These are phyloP conservation scores for Metridium senile DNA, from an alignment of 92 coral and sea anemone species.

Conservation along the genomic window DNA sequence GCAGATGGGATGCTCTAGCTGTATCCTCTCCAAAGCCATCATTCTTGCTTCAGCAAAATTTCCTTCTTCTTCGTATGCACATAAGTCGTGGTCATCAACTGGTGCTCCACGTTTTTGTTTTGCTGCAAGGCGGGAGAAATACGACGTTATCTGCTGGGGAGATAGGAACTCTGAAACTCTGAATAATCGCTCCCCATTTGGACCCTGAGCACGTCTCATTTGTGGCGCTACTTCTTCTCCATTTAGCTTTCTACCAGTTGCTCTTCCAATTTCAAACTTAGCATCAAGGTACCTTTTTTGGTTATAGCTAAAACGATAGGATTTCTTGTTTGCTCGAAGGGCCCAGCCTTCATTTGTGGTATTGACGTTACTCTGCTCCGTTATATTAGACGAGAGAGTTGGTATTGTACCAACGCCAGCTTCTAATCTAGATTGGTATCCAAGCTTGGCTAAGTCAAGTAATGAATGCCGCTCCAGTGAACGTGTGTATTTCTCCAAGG, in stretches of 20 bases:
- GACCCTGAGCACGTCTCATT: slow-evolving; percentile 34
- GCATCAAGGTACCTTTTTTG: slow-evolving; percentile 33
- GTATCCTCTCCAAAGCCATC: neutral
- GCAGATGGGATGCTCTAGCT: slow-evolving; percentile 34
- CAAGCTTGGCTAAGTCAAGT: slow-evolving; percentile 23
- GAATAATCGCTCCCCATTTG: slow-evolving; percentile 30
- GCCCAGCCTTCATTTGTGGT: slow-evolving; percentile 11
- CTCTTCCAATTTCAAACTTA: slow-evolving; percentile 21
- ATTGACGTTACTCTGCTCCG: neutral
- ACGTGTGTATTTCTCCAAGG: slow-evolving; percentile 21
- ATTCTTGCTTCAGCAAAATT: slow-evolving; percentile 38
- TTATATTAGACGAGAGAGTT: neutral
- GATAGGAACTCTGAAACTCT: slow-evolving; percentile 24
- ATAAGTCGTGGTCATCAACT: slow-evolving; percentile 22
- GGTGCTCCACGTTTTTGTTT: neutral
- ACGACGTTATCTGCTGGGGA: slow-evolving; percentile 26
- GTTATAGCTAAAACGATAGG: slow-evolving; percentile 19
- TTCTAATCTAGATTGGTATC: slow-evolving; percentile 5
- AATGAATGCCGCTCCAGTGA: slow-evolving; percentile 18
- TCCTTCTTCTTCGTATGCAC: slow-evolving; percentile 32
- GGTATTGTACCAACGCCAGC: slow-evolving; percentile 22
- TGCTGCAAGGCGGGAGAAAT: slow-evolving; percentile 35
- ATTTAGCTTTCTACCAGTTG: slow-evolving; percentile 27
- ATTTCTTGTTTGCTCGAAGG: slow-evolving; percentile 17
- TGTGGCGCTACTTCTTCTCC: slow-evolving; percentile 28